phyloP scores from a whole-genome alignment of 2,113 vertebrate genomes.

The Prinia subflava region DNA sequence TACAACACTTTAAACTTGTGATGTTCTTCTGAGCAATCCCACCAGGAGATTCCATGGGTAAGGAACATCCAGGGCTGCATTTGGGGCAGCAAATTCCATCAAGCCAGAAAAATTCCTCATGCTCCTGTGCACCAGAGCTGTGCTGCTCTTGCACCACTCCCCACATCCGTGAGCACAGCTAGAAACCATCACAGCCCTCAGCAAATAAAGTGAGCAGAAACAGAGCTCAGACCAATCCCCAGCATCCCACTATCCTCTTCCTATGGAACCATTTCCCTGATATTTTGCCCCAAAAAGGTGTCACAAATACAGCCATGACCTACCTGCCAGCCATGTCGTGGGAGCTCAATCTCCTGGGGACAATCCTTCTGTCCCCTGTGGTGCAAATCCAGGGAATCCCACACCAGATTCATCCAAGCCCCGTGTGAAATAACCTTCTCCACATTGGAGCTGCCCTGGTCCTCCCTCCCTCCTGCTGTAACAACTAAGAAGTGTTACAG shows the following conservation, averaged over 20 bases:
- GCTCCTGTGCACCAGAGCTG: fast-evolving
- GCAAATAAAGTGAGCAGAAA: not conserved
- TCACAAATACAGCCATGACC: fast-evolving
- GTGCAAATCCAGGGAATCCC: not conserved
- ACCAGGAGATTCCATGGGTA: fast-evolving
- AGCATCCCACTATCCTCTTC: not conserved
- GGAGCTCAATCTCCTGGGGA: not conserved
- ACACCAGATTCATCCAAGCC: not conserved
- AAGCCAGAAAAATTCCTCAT: not conserved
- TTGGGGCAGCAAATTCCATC: not conserved
- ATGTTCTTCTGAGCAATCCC: not conserved
- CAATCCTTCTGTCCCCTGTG: not conserved
- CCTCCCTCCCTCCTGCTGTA: not conserved
- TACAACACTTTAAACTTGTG: not conserved
- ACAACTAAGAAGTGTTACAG: not conserved
- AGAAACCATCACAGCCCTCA: not conserved
- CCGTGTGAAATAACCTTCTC: not conserved
- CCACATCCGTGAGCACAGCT: not conserved
- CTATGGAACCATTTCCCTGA: not conserved
- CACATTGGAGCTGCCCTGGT: not conserved
- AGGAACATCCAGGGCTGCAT: not conserved
- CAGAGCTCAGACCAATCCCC: not conserved
- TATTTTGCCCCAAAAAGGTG: not conserved
- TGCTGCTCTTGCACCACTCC: not conserved
- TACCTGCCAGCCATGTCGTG: not conserved